Base-by-base conservation (phyloP, 1,140 invertebrate genomes). In the Drosophila fuyamai region DNA sequence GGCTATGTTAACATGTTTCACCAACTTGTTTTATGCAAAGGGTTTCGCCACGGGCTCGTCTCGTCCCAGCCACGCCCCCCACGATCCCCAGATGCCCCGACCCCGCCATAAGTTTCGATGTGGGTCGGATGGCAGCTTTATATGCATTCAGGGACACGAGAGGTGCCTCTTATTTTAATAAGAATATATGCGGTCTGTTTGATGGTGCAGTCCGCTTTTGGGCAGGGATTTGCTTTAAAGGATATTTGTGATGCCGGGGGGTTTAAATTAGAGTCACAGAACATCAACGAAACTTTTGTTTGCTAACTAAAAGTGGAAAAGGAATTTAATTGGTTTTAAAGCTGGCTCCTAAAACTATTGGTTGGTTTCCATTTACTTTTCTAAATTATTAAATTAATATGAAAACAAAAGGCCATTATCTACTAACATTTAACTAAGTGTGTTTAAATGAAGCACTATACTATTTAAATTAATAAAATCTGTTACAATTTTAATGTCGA, bases 1-100 rank as follows among this genome's bases (percentile, higher is more conserved):
- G 84, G 84, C 84, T 88, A 80, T 88, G 84, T 88, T 88, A 88
- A 88, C 84, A 88, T 88, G 84, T 88, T 88, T 88, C 80, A 89
- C 83, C 84, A 89, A 88, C 80, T 88, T 88, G 84, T 83, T 86
- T 77, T 76, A 71, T 77, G 66, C 79, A 79, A 89, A 88, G 75
- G 79, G 74, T 82, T 86, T 59, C 35, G 43, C 61, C 58, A 53
- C 46, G 48, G 47, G 51, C 48, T 47, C 47, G 46, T 66, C 23
- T 58, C 29, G 38, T 18, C 41, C 41, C 46, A 10, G 36, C 40
- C 66, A 23, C 61, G 16, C 43, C 40, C 55, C 38, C 18, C 23
- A 23, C n/a, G 18, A 40, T 6, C 27, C 44, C 40, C 27, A 13
- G 36, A 12, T 38, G 4, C 36, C 36, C 12, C 44, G 14, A 8